phyloP scores from a whole-genome alignment of 2,888 invertebrate genomes.

The Trilocha varians region DNA sequence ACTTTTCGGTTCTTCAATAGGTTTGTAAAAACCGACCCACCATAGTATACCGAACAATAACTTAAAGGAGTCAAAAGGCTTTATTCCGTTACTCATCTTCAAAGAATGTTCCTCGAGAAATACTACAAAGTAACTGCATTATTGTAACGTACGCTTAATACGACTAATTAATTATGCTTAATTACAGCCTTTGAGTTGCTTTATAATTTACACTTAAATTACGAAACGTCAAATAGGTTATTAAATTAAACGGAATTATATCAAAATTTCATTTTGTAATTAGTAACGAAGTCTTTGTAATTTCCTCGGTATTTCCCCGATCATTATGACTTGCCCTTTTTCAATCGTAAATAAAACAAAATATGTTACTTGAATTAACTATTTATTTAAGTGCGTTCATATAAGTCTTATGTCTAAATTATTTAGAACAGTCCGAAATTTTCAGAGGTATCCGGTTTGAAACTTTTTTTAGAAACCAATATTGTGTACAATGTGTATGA shows the following conservation, averaged over 20 bases:
- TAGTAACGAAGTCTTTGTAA: too few relatives aligned
- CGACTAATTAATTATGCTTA: background rate
- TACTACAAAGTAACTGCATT: background rate
- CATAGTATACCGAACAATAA: conserved; percentile 20
- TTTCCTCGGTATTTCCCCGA: too few relatives aligned
- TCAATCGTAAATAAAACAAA: too few relatives aligned
- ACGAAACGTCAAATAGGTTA: background rate
- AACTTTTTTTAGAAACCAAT: conserved; percentile 11
- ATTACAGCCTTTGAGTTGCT: background rate
- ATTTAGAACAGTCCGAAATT: too few relatives aligned
- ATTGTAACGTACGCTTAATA: background rate
- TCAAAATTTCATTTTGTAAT: too few relatives aligned
- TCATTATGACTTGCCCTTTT: too few relatives aligned
- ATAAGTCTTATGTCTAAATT: too few relatives aligned
- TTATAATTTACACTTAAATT: background rate
- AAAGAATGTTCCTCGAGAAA: background rate
- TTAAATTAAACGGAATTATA: background rate
- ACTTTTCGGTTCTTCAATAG: conserved; percentile 18
- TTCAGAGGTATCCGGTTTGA: background rate
- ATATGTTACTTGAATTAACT: too few relatives aligned
- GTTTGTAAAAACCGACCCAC: conserved; percentile 24
- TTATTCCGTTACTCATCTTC: conserved; percentile 16
- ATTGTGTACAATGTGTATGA: conserved; percentile 30
- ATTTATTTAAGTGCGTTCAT: too few relatives aligned
- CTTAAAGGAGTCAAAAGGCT: conserved; percentile 28